Base-by-base conservation (phyloP, 2,888 invertebrate genomes). In the Ornithoptera alexandrae region DNA sequence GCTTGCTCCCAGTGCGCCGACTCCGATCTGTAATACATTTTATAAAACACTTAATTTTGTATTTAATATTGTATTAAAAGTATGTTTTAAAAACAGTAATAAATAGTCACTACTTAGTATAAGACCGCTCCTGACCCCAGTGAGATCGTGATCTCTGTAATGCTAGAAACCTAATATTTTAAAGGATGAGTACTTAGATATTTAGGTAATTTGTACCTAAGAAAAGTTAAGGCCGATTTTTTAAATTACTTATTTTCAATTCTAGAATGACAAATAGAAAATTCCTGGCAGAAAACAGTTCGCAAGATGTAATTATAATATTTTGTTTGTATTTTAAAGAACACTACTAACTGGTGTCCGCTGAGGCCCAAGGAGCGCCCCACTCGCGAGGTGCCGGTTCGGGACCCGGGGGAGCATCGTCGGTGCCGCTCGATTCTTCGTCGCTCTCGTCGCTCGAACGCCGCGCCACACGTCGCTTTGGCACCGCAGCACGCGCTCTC, bases 311-410 rank as follows among this genome's bases (percentile, higher is more conserved):
- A 10, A 46, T 46, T 46, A 46, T 46, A 10, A 15, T 46, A 12
- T 17, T 18, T 50, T 18, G 18, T 18, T 7, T n/a, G 18, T 4
- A n/a, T n/a, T 58, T 58, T 3, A 15, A 22, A 22, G n/a, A 58
- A 15, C 22, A 15, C 3, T 53, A 87, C 87, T 84, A 59, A 92
- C 92, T 89, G 71, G 88, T 86, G 78, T 90, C 90, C 17, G 91
- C 90, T 72, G 92, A 91, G 36, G 92, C 92, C 93, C 93, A 93
- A 50, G 93, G 93, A 76, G 93, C 93, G 79, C 93, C 93, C 93
- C 93, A 93, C 79, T 92, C 92, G 71, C 92, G 80, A 69, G 92
- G 90, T 79, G 93, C 90, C 67, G 91, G 90, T 79, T 89, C 91
- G 57, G 92, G 92, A 0, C 82, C 90, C 68, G 92, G 92, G 78